Percentiles rank a stretch among this genome's conserved stretches.
Evolutionary conservation across 2,888 invertebrate species (phyloP).

Genomic region (Orthosia gothica): DNA sequence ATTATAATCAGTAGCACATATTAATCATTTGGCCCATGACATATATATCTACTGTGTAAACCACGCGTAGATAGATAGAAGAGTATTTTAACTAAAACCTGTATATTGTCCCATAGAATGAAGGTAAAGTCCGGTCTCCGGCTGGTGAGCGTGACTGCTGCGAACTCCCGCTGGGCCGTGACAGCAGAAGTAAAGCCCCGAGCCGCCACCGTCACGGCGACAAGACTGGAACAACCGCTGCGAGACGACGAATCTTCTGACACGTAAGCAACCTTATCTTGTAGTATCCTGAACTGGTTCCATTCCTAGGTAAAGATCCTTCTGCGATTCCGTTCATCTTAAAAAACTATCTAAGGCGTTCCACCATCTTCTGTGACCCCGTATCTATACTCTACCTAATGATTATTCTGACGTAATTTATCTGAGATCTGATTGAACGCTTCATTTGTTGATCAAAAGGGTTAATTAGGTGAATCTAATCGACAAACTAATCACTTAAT

Average conservation of each 20-base stretch:
- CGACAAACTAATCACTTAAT: constrained; percentile 32
- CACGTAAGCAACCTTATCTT: constrained; percentile 77
- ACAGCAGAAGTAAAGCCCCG: constrained; percentile 97
- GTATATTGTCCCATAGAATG: constrained; percentile 91
- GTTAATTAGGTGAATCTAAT: constrained; percentile 27
- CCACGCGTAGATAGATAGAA: not conserved
- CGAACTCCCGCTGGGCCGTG: constrained; percentile 96
- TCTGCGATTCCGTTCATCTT: not conserved
- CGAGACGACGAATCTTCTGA: constrained; percentile 83
- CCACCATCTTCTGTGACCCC: not conserved
- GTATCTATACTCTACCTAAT: not conserved
- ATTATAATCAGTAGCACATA: too few species aligned
- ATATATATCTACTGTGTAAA: not conserved
- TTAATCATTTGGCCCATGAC: too few species aligned
- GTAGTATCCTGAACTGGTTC: not conserved
- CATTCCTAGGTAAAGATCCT: not conserved
- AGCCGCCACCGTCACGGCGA: constrained; percentile 97
- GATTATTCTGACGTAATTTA: constrained; percentile 12
- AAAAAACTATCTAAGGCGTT: not conserved
- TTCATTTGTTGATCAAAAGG: constrained; percentile 37
- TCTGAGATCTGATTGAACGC: constrained; percentile 14
- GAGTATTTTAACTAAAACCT: not conserved
- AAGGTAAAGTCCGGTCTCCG: constrained; percentile 97
- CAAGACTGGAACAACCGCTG: constrained; percentile 90
- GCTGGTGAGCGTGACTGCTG: constrained; percentile 96